Base-by-base conservation (phyloP, 2,113 vertebrate species). In the Dromas ardeola region DNA sequence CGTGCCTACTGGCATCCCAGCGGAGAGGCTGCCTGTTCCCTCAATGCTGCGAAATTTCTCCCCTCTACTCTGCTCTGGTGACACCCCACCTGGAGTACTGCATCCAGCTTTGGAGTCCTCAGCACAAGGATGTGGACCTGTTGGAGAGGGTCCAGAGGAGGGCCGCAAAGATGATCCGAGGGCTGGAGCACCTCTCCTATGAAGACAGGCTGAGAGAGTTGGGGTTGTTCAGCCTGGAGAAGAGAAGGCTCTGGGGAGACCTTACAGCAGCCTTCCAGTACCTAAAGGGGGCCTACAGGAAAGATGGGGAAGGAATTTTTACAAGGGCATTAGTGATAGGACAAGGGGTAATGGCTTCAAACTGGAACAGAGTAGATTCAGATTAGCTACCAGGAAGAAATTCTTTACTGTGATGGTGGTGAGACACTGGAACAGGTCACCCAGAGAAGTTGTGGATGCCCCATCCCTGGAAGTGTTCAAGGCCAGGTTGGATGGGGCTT, bases 11-110 rank as follows among this genome's bases (percentile, higher is more conserved):
- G 8, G 16, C 13, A 86, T 45, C 38, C 20, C 53, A 55, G 58
- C 2, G 1, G 25, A 58, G 52, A 53, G 15, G 34, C 19, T 0
- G 1, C 49, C 30, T 23, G 5, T 19, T 65, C 2, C 6, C 56
- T 73, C 70, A 3, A 0, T 0, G 2, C 6, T 30, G 36, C 11
- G 36, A 63, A 26, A 40, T 40, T n/a, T n/a, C 21, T n/a, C 34
- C 34, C 9, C 14, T 36, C 21, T 59, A 22, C 58, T 34, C 32
- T 2, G 20, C 56, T 23, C 58, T 59, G 58, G 58, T 36, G 34
- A 59, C 34, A 23, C 21, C 21, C 21, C 34, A 59, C 58, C 34
- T 58, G 12, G 5, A n/a, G 12, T 21, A 34, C 56, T 58, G 32
- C 9, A 8, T 58, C 20, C 20, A 22, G 8, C 12, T 58, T 9